phyloP scores from a whole-genome alignment of 2,113 vertebrate genomes.

The Nothobranchius kuhntae region DNA sequence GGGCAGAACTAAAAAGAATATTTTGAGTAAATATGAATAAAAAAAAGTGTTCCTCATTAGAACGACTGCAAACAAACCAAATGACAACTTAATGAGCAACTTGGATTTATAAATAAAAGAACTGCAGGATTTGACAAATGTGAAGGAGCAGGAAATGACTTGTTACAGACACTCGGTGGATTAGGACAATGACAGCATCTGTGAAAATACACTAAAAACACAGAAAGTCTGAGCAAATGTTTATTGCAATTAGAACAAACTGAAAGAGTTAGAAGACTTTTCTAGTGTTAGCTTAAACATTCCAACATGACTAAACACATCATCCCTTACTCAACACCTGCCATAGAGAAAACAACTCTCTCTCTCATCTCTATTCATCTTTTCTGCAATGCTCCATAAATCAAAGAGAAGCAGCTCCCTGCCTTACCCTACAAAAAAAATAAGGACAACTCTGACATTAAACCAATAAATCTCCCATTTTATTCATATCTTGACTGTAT shows the following conservation, averaged over 20 bases:
- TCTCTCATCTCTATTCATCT: not conserved
- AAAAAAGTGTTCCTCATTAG: constrained; percentile 36
- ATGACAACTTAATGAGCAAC: constrained; percentile 34
- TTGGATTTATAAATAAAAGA: constrained; percentile 35
- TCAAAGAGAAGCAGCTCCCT: constrained; percentile 28
- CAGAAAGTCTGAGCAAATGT: constrained; percentile 9
- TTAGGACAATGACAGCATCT: constrained; percentile 3
- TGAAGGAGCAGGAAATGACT: constrained; percentile 35
- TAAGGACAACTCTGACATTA: not conserved
- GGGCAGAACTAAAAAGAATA: constrained; percentile 23
- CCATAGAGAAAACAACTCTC: not conserved
- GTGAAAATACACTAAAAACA: constrained; percentile 2
- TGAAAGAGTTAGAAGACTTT: not conserved
- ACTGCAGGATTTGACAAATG: constrained; percentile 30
- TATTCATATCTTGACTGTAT: constrained; percentile 36
- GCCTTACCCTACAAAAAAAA: constrained; percentile 20
- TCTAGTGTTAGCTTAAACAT: too few species aligned
- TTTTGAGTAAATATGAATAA: constrained; percentile 33
- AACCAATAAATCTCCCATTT: constrained; percentile 23
- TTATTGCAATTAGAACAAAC: not conserved
- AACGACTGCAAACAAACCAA: constrained; percentile 18
- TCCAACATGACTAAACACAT: too few species aligned
- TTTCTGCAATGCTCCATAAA: constrained; percentile 12
- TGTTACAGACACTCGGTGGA: too few species aligned
- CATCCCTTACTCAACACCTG: constrained; percentile 7